These are phyloP conservation scores for Seira sanloemensis DNA, from an alignment of 2,888 invertebrate species.

Conservation along the genomic window DNA sequence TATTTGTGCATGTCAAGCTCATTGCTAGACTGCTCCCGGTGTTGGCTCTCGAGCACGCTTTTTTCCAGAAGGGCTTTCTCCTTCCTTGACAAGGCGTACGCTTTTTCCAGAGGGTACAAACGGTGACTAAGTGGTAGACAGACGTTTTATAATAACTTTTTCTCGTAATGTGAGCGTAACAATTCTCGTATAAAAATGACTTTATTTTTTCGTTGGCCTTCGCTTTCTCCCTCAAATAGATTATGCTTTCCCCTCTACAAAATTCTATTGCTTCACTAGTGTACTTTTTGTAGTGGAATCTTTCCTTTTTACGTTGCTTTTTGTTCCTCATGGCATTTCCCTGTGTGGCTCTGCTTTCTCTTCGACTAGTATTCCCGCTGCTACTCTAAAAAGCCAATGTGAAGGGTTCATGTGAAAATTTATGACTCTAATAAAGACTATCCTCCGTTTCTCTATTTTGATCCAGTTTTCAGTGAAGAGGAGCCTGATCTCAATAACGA, in stretches of 20 bases:
- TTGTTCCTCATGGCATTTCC: conserved; percentile 27
- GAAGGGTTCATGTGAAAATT: conserved; percentile 68
- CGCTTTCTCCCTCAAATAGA: conserved; percentile 37
- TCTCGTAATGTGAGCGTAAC: conserved; percentile 16
- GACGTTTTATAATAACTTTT: conserved; percentile 19
- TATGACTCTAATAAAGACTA: conserved; percentile 72
- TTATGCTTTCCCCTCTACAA: conserved; percentile 31
- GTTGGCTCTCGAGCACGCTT: conserved; percentile 47
- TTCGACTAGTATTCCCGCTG: conserved; percentile 49
- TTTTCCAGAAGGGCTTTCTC: conserved; percentile 44
- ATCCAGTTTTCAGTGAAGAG: conserved; percentile 89
- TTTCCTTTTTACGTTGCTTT: conserved; percentile 13
- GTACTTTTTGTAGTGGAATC: conserved; percentile 21
- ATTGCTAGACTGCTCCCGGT: conserved; percentile 36
- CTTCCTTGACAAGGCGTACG: background rate
- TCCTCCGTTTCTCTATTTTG: conserved; percentile 62
- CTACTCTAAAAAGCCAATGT: conserved; percentile 49
- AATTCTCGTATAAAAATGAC: conserved; percentile 37
- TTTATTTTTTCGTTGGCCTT: conserved; percentile 55
- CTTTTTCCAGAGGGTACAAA: background rate
- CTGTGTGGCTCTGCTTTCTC: conserved; percentile 1
- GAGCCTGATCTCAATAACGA: conserved; percentile 91
- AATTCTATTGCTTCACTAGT: conserved; percentile 17
- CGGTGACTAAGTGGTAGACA: conserved; percentile 11
- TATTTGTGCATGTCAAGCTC: conserved; percentile 27